These are phyloP conservation scores for Sogatella furcifera DNA, from an alignment of 1,140 invertebrate genomes.

Conservation along the genomic window DNA sequence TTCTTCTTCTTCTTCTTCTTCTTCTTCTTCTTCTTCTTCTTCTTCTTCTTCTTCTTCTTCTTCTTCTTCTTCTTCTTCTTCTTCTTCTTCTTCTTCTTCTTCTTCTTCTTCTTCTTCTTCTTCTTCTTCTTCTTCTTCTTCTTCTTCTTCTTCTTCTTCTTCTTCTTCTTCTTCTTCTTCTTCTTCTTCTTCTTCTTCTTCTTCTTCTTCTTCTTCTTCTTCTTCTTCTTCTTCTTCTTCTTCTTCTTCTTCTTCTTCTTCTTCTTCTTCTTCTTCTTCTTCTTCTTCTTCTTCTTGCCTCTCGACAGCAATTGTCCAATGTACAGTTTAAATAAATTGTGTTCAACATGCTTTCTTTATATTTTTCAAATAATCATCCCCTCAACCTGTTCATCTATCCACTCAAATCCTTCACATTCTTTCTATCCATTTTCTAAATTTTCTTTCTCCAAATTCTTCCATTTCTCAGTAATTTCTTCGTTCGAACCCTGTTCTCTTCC, in stretches of 20 bases:
- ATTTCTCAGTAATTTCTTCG: too few species aligned
- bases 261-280: not conserved
- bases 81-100: not conserved
- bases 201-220: not conserved
- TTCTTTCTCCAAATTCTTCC: too few species aligned
- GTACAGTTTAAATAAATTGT: too few species aligned
- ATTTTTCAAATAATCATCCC: too few species aligned
- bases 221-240: not conserved
- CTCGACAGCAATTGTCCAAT: too few species aligned
- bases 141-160: not conserved
- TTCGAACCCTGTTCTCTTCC: too few species aligned
- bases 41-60: not conserved
- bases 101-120: not conserved
- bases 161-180: not conserved
- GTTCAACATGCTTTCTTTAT: too few species aligned
- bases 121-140: not conserved
- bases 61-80: not conserved
- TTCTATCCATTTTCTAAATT: too few species aligned
- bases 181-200: not conserved
- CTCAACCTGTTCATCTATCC: too few species aligned
- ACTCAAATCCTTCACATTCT: too few species aligned
- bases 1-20: not conserved
- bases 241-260: not conserved
- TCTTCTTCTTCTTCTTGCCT: too few species aligned
- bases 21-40: not conserved